Base-by-base conservation (phyloP, 2,797 vertebrate species). In the Dallia pectoralis region DNA sequence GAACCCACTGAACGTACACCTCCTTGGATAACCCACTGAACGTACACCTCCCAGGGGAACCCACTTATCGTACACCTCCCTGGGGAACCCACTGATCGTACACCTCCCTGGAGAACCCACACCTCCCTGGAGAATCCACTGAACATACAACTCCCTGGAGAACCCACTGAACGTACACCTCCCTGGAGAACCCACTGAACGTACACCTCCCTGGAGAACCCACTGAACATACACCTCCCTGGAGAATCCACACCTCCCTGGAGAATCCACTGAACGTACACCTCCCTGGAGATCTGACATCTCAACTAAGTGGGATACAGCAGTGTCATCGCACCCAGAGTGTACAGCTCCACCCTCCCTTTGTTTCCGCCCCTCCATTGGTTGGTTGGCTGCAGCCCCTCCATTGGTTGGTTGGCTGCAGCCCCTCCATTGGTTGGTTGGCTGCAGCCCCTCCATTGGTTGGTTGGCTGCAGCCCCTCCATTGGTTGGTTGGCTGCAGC, bases 121-220 rank as follows among this genome's bases (percentile, higher is more conserved):
- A n/a, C n/a, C n/a, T n/a, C n/a, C n/a, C n/a, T 87, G 69, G 75
- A 77, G 79, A 76, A 85, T 90, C 89, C n/a, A n/a, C n/a, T n/a
- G n/a, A n/a, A n/a, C n/a, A n/a, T n/a, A n/a, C n/a, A n/a, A n/a
- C n/a, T n/a, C n/a, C n/a, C n/a, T n/a, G n/a, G n/a, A n/a, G 82
- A 79, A 75, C 36, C 49, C 59, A 1, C 78, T 69, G 83, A 85
- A 44, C 14, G 5, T 44, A 44, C 40, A 70, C 53, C 9, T 81
- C 87, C 71, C 82, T 67, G 74, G 78, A 79, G 75, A 85, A 90
- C 89, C 87, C 74, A 75, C 68, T 73, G 72, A 81, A 75, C 81
- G 71, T 69, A 78, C 80, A 74, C 65, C 33, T 36, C 3, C 8
- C 33, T 36, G 33, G 33, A 36, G 82, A 79, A 75, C 36, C 49